Evolutionary conservation across 35 echinoderm and acorn worm genomes (phyloP), one percentile per base, ranked within the genome.

Genomic region (Lytechinus pictus): DNA sequence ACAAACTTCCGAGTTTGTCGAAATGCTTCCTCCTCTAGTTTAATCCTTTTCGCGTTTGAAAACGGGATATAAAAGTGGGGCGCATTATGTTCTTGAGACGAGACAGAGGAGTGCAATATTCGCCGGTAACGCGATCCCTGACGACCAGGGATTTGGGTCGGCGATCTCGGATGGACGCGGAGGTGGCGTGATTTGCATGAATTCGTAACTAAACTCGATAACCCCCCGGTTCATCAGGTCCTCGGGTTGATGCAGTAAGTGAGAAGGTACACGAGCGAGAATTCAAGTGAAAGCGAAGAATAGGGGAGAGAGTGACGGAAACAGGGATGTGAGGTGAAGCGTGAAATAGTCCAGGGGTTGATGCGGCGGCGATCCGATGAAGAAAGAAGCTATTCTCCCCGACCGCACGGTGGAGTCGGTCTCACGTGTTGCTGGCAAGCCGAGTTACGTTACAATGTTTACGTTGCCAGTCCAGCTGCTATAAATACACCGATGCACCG

Each of bases 91-190:
- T 79, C 66, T 16, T 1, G 19, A 79, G 66, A 79, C 19, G 66
- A 79, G 16, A 7, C 66, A 7, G 6, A 6, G 66, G 66, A 79
- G 66, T 79, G 66, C 66, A 79, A 79, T 79, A 79, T 79, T 24
- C 66, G 19, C 19, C 19, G 66, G 66, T 79, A 90, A 90, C 88
- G 52, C 12, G 10, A 90, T 90, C 88, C 88, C 33, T 7, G 88
- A 90, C 16, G 88, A 90, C 88, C 88, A 90, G 88, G 66, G 52
- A 90, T 90, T 90, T 90, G 29, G 88, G 88, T 90, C 88, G 88
- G 4, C 11, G 66, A 79, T 79, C 66, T 79, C 66, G 66, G 16
- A 16, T 16, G 66, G 66, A 24, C 66, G 12, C 66, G 66, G 14
- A 79, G 66, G 66, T 79, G 66, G 29, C 29, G 88, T 4, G 88